These are phyloP conservation scores for Camelus bactrianus DNA, from an alignment of 2,113 vertebrate species.

Conservation along the genomic window DNA sequence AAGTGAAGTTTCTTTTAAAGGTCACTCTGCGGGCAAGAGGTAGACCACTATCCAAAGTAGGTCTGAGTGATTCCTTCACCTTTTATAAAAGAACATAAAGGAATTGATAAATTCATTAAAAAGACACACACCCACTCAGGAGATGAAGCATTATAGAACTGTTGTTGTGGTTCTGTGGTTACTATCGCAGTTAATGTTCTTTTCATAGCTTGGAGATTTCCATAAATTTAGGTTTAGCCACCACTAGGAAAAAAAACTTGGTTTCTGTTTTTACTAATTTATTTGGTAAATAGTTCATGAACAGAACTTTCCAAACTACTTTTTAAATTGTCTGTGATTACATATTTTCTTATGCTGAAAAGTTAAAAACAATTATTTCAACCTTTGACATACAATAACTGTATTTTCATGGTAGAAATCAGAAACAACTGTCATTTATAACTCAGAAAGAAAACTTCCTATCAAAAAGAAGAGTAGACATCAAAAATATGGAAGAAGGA, in stretches of 20 bases:
- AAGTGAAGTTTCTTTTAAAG: conserved; percentile 32
- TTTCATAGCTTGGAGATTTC: neutral
- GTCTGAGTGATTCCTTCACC: neutral
- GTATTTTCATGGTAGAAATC: conserved; percentile 69
- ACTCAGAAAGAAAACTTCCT: conserved; percentile 76
- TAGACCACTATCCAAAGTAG: neutral
- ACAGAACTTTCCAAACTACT: neutral
- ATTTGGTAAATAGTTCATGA: neutral
- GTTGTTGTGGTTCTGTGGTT: neutral
- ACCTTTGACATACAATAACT: neutral
- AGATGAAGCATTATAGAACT: neutral
- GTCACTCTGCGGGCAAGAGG: neutral
- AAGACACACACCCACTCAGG: neutral
- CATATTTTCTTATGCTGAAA: neutral
- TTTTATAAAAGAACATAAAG: neutral
- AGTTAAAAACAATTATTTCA: conserved; percentile 42
- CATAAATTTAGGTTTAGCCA: conserved; percentile 2
- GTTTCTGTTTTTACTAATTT: conserved; percentile 14
- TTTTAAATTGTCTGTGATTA: neutral
- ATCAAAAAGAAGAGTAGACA: conserved; percentile 68
- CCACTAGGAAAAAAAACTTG: neutral
- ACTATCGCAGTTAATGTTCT: neutral
- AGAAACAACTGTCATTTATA: conserved; percentile 58
- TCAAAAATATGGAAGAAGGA: conserved; percentile 79
- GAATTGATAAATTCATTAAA: neutral